These are phyloP conservation scores for Enteromius thamalakanensis DNA, from an alignment of 2,797 vertebrate genomes.

Conservation along the genomic window DNA sequence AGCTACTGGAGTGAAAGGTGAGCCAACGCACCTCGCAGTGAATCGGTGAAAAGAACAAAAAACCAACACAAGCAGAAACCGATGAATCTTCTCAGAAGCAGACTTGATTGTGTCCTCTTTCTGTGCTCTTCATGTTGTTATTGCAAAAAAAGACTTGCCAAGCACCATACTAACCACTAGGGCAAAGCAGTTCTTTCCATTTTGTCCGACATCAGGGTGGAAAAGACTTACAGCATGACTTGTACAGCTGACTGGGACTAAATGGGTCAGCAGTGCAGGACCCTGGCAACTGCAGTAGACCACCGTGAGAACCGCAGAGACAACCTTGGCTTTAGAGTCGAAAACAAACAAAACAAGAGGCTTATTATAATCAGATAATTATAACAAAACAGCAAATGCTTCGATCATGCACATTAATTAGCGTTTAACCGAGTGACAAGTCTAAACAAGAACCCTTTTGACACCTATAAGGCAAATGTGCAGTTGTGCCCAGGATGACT, in stretches of 20 bases:
- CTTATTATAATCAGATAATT: background rate
- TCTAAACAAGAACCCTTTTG: background rate
- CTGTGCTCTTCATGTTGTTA: slow-evolving; percentile 24
- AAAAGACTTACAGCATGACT: slow-evolving; percentile 39
- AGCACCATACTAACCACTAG: slow-evolving; percentile 42
- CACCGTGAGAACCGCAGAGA: slow-evolving; percentile 25
- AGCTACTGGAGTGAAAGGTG: slow-evolving; percentile 56
- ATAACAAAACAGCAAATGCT: background rate
- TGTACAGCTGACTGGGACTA: slow-evolving; percentile 20
- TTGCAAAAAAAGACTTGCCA: slow-evolving; percentile 17
- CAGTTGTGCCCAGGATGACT: slow-evolving; percentile 25
- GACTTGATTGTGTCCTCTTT: slow-evolving; percentile 8
- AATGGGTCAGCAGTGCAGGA: slow-evolving; percentile 43
- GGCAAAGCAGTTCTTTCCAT: slow-evolving; percentile 61
- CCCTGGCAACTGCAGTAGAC: slow-evolving; percentile 12
- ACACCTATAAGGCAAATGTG: background rate
- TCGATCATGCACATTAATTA: slow-evolving; percentile 1
- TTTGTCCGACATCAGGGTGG: slow-evolving; percentile 21
- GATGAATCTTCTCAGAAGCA: slow-evolving; percentile 12
- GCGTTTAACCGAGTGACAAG: background rate
- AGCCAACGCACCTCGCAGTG: slow-evolving; percentile 54
- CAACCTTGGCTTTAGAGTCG: slow-evolving; percentile 11
- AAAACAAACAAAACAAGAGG: slow-evolving; percentile 11
- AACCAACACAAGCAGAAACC: slow-evolving; percentile 4
- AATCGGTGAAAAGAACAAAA: slow-evolving; percentile 4